Conservation (phyloP, 2,797 vertebrate genomes). For the Lacerta bilineata region DNA sequence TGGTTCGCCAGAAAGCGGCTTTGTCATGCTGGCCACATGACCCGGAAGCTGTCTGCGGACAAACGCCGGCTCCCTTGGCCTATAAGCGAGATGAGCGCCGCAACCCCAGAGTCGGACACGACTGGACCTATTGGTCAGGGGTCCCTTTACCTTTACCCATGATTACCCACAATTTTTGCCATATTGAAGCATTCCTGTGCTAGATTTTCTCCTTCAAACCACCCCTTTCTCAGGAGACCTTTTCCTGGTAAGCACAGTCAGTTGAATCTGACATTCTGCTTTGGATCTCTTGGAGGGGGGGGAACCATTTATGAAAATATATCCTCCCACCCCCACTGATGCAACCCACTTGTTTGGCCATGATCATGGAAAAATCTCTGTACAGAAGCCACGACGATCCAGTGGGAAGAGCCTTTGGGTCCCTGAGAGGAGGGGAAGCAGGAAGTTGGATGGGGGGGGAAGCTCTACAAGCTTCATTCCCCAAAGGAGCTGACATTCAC, state of each 20-base stretch:
- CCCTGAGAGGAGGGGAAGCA: background rate
- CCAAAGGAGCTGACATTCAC: background rate
- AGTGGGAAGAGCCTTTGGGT: background rate
- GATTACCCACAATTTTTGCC: background rate
- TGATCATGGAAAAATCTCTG: conserved; percentile 70
- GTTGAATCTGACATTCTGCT: background rate
- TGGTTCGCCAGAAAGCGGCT: no score
- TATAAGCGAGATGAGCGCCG: no score
- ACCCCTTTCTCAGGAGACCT: background rate
- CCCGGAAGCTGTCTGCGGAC: no score
- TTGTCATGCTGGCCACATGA: no score
- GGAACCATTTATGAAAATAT: background rate
- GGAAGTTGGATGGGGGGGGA: background rate
- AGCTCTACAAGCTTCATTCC: background rate
- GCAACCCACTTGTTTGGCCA: conserved; percentile 58
- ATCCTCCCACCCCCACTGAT: accelerated
- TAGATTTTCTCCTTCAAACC: background rate
- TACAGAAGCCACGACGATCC: conserved; percentile 30
- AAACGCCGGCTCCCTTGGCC: no score
- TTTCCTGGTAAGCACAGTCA: background rate
- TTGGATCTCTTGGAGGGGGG: background rate
- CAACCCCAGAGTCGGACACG: no score
- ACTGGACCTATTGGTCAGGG: no score
- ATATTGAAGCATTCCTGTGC: background rate
- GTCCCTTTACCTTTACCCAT: no score